A percentile compares a stretch with the other conserved stretches of the same genome.
Conservation (phyloP, 2,113 vertebrate genomes). For the Canis aureus region DNA sequence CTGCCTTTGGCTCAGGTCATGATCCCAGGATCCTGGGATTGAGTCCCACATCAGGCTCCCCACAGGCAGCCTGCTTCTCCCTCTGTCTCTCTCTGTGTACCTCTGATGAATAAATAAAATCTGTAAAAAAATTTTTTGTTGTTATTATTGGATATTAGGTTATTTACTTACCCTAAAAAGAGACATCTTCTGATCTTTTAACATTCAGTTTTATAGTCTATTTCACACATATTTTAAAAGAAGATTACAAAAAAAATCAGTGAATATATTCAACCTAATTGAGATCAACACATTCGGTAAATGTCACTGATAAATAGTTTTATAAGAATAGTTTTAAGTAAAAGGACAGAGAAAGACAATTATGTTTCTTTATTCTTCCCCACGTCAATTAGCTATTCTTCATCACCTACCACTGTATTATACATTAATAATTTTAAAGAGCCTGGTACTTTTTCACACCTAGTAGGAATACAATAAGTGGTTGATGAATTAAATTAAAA, state of each 20-base stretch:
- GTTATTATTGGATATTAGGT: not conserved
- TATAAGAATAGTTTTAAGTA: not conserved
- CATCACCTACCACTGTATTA: not conserved
- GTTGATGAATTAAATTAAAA: constrained; percentile 5
- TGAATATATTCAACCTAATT: not conserved
- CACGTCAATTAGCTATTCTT: constrained; percentile 21
- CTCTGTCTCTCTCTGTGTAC: too few relatives aligned
- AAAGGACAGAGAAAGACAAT: not conserved
- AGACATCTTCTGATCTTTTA: not conserved
- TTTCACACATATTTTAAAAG: not conserved
- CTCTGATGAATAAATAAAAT: too few relatives aligned
- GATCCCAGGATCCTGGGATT: too few relatives aligned
- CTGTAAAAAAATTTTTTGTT: not conserved
- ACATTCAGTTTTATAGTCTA: not conserved
- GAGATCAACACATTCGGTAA: not conserved
- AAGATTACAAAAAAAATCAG: not conserved
- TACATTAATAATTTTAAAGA: not conserved
- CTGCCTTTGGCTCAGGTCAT: too few relatives aligned
- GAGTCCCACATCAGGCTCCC: too few relatives aligned
- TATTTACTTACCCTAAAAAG: constrained; percentile 7
- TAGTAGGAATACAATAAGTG: not conserved
- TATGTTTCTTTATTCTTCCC: not conserved
- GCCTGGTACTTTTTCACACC: not conserved
- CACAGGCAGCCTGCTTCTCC: too few relatives aligned
- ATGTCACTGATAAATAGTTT: not conserved